Conservation (phyloP, 1,140 invertebrate genomes). For the Copidosoma floridanum region DNA sequence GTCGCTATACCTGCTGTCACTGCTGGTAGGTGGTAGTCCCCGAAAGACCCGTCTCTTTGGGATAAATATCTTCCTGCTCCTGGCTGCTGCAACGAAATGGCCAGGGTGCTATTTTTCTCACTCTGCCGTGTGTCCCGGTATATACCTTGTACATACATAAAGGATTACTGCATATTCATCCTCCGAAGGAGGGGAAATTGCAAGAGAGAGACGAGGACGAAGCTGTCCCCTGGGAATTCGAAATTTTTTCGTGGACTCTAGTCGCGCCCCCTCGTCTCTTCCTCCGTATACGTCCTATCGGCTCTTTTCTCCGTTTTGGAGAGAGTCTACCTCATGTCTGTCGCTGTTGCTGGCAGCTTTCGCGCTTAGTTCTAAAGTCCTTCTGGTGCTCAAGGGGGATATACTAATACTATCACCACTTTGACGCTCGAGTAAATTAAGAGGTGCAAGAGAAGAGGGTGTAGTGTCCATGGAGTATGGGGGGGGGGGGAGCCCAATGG, state of each 20-base stretch:
- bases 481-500: no score
- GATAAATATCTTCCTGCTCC: slow-evolving; percentile 13
- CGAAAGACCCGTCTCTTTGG: no score
- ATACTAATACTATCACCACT: no score
- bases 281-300: no score
- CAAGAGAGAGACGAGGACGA: not conserved
- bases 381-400: no score
- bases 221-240: not conserved
- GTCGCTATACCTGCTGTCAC: slow-evolving; percentile 3
- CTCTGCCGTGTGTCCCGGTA: not conserved
- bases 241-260: slow-evolving; percentile 2
- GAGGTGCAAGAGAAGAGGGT: no score
- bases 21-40: no score
- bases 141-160: no score
- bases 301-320: no score
- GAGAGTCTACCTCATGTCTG: not conserved
- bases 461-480: no score
- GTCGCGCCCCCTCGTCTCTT: no score
- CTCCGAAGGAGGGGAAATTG: not conserved
- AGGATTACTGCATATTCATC: slow-evolving; percentile 21
- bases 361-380: not conserved
- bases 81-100: not conserved
- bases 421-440: no score
- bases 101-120: slow-evolving; percentile 30
- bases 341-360: not conserved